These are phyloP conservation scores for Aphodius sticticus DNA, from an alignment of 2,888 invertebrate genomes.

Conservation along the genomic window DNA sequence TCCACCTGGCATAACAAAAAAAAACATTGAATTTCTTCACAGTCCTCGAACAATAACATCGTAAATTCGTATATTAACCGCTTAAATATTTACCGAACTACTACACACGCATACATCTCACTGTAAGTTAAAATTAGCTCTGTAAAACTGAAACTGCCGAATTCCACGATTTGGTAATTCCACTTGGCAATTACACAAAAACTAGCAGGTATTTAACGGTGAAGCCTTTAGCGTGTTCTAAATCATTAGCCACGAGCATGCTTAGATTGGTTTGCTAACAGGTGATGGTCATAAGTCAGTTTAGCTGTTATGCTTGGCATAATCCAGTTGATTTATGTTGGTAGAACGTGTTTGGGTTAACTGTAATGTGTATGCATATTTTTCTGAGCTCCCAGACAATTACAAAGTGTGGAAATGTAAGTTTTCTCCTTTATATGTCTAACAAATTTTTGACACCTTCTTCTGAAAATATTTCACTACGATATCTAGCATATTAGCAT, in stretches of 20 bases:
- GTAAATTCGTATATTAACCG: not conserved
- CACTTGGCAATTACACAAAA: not conserved
- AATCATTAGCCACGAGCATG: not conserved
- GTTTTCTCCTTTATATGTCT: too few relatives aligned
- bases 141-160: not conserved
- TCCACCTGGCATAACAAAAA: not conserved
- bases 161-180: not conserved
- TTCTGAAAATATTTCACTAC: too few relatives aligned
- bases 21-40: not conserved
- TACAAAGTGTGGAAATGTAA: too few relatives aligned
- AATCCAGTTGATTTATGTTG: not conserved
- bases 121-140: not conserved
- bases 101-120: not conserved
- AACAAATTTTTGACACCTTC: too few relatives aligned
- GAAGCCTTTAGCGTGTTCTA: not conserved
- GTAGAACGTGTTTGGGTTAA: not conserved
- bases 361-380: too few relatives aligned
- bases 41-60: constrained; percentile 4
- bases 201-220: not conserved
- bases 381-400: too few relatives aligned
- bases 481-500: too few relatives aligned
- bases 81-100: not conserved
- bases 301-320: not conserved
- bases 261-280: not conserved
- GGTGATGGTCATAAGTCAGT: not conserved